Evolutionary conservation across 2,113 vertebrate species (phyloP), one percentile per base, ranked within the genome.

Genomic region (Maccullochella peelii): DNA sequence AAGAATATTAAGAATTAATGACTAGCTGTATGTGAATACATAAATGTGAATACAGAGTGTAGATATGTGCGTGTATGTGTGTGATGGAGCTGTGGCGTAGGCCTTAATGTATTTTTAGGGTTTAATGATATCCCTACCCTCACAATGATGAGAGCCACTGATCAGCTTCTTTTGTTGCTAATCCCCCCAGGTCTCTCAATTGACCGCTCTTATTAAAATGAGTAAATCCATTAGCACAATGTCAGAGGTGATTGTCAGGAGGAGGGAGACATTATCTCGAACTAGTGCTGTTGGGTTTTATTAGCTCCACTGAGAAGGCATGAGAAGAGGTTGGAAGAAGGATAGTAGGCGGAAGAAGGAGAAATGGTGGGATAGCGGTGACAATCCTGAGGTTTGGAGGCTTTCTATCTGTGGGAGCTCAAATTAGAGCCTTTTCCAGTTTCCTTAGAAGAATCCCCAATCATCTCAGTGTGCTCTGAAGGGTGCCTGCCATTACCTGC

Each of bases 151-250:
- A 89, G 84, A 88, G 74, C 58, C 70, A 23, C 79, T 80, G 86
- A 91, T 87, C 83, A 83, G 71, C 79, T 87, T 87, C 79, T 88
- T 90, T 90, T 88, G 90, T 89, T 85, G 84, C 84, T 88, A 88
- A 93, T 90, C 90, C 92, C 86, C 69, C 55, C 40, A 38, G 91
- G 88, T 88, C 86, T 25, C 70, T 77, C 82, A 73, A 82, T 93
- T 92, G 90, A 92, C 90, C 88, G 72, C 50, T 90, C 92, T 93
- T 93, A 95, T 94, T 94, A 94, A 94, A 93, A 93, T 93, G 86
- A 91, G 80, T 91, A 89, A 92, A 93, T 89, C 84, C 79, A 94
- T 94, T 94, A 94, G 90, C 83, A 73, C 72, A 40, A 36, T 90
- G 92, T 94, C 93, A 93, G 88, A 90, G 91, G 91, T 94, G 93